Conservation (phyloP, 2,113 vertebrate species). For the Spilogale gracilis region DNA sequence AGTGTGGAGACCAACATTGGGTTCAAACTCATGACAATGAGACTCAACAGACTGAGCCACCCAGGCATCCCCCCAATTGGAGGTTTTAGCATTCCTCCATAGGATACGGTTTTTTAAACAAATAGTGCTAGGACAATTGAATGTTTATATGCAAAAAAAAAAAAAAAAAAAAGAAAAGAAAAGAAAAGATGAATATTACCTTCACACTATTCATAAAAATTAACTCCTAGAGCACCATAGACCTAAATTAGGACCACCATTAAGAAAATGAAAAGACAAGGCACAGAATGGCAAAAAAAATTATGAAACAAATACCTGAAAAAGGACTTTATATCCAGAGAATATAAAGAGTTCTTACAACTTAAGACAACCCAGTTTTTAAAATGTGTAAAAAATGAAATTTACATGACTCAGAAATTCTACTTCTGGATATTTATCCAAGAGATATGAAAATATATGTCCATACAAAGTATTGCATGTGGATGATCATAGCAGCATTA, state of each 20-base stretch:
- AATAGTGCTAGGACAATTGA: neutral
- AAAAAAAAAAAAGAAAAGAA: neutral
- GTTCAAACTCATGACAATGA: neutral
- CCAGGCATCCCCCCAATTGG: neutral
- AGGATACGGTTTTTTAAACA: neutral
- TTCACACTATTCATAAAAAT: neutral
- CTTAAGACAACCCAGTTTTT: neutral
- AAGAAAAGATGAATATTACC: neutral
- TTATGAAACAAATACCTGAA: conserved; percentile 7
- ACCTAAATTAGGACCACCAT: neutral
- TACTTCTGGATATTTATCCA: neutral
- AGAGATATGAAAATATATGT: neutral
- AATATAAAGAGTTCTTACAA: neutral
- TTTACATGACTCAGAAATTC: neutral
- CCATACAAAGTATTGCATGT: neutral
- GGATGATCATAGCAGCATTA: neutral
- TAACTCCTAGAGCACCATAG: neutral
- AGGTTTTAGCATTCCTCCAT: neutral
- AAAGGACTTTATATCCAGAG: neutral
- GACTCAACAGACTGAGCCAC: neutral
- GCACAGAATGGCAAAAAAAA: neutral
- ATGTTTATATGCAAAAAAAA: neutral
- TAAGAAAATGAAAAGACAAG: conserved; percentile 22
- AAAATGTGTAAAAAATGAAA: conserved; percentile 3
- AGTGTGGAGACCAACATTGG: neutral